phyloP scores from a whole-genome alignment of 2,113 vertebrate species.

The Numida meleagris region DNA sequence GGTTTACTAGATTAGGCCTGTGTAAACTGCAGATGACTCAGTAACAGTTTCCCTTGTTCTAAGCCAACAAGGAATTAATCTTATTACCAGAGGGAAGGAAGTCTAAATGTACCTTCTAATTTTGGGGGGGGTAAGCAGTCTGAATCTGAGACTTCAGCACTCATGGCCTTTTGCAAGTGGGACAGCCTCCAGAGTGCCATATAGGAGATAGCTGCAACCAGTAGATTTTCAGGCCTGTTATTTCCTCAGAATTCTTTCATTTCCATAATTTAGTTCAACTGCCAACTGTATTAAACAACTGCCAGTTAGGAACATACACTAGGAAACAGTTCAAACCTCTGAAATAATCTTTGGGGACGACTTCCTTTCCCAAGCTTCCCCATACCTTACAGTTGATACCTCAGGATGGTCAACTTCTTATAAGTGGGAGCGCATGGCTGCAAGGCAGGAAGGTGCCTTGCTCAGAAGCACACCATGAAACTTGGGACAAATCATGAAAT shows the following conservation, averaged over 20 bases:
- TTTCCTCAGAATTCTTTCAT: conserved; percentile 6
- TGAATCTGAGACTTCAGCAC: background rate
- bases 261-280: background rate
- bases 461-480: background rate
- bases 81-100: conserved; percentile 22
- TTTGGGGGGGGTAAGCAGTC: no score
- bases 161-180: conserved; percentile 20
- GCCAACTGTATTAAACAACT: background rate
- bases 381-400: background rate
- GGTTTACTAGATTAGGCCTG: conserved; percentile 52
- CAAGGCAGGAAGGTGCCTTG: background rate
- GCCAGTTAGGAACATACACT: background rate
- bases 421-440: background rate
- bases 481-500: background rate
- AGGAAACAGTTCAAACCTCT: conserved; percentile 9
- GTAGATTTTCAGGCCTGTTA: background rate
- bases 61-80: conserved; percentile 31
- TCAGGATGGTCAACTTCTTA: background rate
- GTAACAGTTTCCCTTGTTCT: conserved; percentile 6
- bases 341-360: background rate
- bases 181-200: background rate
- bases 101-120: conserved; percentile 16
- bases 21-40: conserved; percentile 37
- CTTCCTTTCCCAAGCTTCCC: conserved; percentile 4
- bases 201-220: background rate